Base-by-base conservation (phyloP, 2,888 invertebrate species). In the Papilio protenor region DNA sequence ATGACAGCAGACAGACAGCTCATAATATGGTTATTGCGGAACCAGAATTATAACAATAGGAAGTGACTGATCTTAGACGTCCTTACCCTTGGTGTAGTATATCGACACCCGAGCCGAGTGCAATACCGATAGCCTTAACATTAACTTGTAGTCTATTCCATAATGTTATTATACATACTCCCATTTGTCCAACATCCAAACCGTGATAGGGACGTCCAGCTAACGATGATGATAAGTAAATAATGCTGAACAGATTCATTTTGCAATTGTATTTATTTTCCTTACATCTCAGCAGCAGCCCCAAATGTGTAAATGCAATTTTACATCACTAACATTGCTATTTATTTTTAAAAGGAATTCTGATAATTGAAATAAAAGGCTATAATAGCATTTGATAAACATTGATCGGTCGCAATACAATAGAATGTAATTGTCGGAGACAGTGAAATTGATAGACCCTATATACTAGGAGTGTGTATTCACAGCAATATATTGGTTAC, bases 21-120 rank as follows among this genome's bases (percentile, higher is more conserved):
- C 12, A 52, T 16, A 16, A 16, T 16, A 52, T 52, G 52, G 10
- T 52, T 52, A 14, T 12, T 52, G 52, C 49, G 49, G 72, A 72
- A 55, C 6, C 16, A 55, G 52, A 59, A 59, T 59, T 3, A 33
- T 72, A 72, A 72, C 4, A 52, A 21, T 69, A 55, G 21, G 47
- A 47, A 70, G 70, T 76, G 57, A 75, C 23, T 23, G n/a, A 55
- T n/a, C n/a, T 12, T 61, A 76, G 21, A 16, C 76, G 80, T 71
- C 81, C 81, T 80, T 71, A 72, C 40, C 23, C 47, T 45, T 77
- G 70, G 80, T 79, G 73, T 81, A 74, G 45, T 52, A 49, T 81
- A 66, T 79, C 61, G 76, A 21, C 40, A 78, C 27, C 23, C 45
- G 73, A 78, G 61, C 40, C 52, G 69, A 52, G 64, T 75, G 55